Conservation (phyloP, 1,140 invertebrate genomes). For the Melitaea cinxia region DNA sequence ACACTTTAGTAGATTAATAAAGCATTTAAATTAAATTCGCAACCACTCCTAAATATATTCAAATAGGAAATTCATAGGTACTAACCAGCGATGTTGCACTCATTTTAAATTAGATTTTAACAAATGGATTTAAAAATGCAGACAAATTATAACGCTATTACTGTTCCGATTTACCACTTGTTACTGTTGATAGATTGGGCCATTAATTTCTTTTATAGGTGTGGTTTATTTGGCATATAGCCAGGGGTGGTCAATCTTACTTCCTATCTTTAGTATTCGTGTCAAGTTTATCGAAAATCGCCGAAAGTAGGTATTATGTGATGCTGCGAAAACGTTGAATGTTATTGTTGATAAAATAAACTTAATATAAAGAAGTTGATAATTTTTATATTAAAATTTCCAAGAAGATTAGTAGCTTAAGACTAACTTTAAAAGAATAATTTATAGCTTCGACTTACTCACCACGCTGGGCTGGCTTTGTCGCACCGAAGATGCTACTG, state of each 20-base stretch:
- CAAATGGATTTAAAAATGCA: conserved; percentile 17
- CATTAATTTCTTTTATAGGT: conserved; percentile 56
- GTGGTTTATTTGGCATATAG: conserved; percentile 40
- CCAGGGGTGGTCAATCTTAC: conserved; percentile 47
- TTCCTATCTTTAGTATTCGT: conserved; percentile 24
- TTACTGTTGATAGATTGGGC: conserved; percentile 44
- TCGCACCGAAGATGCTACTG: no score
- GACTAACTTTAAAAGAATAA: no score
- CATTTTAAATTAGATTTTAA: conserved; percentile 23
- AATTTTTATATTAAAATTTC: no score
- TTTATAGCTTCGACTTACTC: no score
- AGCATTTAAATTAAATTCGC: neutral
- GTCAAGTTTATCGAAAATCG: neutral
- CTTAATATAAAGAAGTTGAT: no score
- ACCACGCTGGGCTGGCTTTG: no score
- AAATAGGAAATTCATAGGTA: conserved; percentile 2
- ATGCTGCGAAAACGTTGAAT: neutral
- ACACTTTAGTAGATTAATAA: conserved; percentile 4
- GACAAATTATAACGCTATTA: conserved; percentile 1
- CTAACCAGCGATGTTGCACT: conserved; percentile 33
- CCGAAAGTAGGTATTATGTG: neutral
- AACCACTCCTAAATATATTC: neutral
- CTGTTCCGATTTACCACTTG: neutral
- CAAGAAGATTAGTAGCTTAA: no score
- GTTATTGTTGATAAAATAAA: no score